A percentile compares a stretch with the other conserved stretches of the same genome.
Conservation (phyloP, 2,113 vertebrate genomes). For the Mesoclemmys tuberculata region DNA sequence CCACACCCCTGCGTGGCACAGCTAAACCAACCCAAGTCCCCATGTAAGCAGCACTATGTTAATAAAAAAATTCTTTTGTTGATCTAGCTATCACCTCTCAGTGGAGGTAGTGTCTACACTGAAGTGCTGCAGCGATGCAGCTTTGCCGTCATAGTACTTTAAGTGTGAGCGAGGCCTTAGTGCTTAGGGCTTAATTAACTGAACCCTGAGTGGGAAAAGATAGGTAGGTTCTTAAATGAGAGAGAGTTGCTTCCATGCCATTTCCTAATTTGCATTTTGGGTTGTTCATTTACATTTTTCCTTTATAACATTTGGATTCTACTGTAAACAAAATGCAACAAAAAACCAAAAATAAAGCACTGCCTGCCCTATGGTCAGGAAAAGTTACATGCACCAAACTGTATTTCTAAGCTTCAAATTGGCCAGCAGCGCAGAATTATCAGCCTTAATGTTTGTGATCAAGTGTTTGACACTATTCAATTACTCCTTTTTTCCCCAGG, state of each 20-base stretch:
- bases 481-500: not conserved
- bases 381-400: not conserved
- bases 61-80: not conserved
- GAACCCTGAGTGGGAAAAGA: not conserved
- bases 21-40: not conserved
- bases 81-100: not conserved
- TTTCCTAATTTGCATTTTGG: not conserved
- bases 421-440: not conserved
- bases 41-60: not conserved
- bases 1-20: not conserved
- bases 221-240: not conserved
- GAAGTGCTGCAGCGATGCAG: not conserved
- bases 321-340: not conserved
- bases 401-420: not conserved
- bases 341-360: not conserved
- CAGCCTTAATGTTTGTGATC: not conserved
- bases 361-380: not conserved
- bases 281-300: not conserved
- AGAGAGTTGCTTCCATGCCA: not conserved
- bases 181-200: not conserved
- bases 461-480: not conserved
- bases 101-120: not conserved
- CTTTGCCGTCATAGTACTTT: not conserved
- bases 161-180: not conserved
- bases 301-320: not conserved